A percentile compares a stretch with the other conserved stretches of the same genome.
These are phyloP conservation scores for Gryllus longicercus DNA, from an alignment of 2,888 invertebrate species.

Conservation along the genomic window DNA sequence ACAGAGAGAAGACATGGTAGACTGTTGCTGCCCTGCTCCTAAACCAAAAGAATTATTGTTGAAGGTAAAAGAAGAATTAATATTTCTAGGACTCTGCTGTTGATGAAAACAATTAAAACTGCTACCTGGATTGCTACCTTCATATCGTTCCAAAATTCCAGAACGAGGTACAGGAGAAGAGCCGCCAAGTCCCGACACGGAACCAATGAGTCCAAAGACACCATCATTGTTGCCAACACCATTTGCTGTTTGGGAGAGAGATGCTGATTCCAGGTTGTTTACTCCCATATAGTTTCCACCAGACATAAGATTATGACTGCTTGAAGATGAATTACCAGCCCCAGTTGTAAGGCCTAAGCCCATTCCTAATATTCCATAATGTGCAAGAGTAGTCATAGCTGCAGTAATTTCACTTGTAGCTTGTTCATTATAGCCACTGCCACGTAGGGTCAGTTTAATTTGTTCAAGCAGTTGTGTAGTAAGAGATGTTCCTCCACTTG, in stretches of 20 bases:
- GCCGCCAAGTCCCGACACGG: conserved; percentile 52
- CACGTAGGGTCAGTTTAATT: conserved; percentile 83
- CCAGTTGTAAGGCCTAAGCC: conserved; percentile 56
- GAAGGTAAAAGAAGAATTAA: conserved; percentile 71
- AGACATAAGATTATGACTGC: conserved; percentile 11
- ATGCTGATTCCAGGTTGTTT: conserved; percentile 48
- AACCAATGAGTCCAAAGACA: conserved; percentile 84
- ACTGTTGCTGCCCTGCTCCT: conserved; percentile 52
- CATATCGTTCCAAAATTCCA: conserved; percentile 32
- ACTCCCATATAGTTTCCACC: conserved; percentile 53
- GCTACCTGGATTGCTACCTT: conserved; percentile 41
- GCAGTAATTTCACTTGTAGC: conserved; percentile 84
- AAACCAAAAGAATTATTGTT: conserved; percentile 88
- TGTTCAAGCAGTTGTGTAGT: conserved; percentile 83
- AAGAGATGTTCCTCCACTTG: conserved; percentile 68
- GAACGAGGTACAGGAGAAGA: conserved; percentile 58
- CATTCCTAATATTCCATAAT: conserved; percentile 73
- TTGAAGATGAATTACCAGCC: conserved; percentile 39
- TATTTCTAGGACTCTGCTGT: conserved; percentile 65
- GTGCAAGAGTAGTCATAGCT: conserved; percentile 87
- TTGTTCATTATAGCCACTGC: conserved; percentile 85
- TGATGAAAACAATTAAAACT: conserved; percentile 72
- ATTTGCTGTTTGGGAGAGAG: conserved; percentile 36
- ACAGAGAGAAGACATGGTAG: conserved; percentile 50
- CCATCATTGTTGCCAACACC: conserved; percentile 48